A percentile compares a stretch with the other conserved stretches of the same genome.
Conservation (phyloP, 2,797 vertebrate species). For the Ctenopoma kingsleyae region DNA sequence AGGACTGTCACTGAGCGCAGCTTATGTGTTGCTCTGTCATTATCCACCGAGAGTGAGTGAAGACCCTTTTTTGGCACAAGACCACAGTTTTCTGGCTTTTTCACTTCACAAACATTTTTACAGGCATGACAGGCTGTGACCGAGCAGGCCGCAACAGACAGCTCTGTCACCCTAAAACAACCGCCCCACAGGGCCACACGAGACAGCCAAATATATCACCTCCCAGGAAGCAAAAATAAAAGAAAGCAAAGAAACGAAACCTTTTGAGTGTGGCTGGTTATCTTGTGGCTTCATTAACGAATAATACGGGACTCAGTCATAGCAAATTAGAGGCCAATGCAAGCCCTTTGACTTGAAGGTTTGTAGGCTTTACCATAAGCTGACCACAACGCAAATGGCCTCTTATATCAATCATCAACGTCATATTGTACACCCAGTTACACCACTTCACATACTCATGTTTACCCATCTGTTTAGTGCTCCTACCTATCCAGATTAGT, state of each 20-base stretch:
- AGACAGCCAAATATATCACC: slow-evolving; percentile 82
- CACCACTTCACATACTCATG: slow-evolving; percentile 16
- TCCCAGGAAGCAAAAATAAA: slow-evolving; percentile 59
- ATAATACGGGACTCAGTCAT: slow-evolving; percentile 67
- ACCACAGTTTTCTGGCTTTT: slow-evolving; percentile 76
- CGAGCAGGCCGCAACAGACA: slow-evolving; percentile 76
- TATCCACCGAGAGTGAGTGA: slow-evolving; percentile 60
- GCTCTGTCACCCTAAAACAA: slow-evolving; percentile 79
- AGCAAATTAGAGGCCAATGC: slow-evolving; percentile 80
- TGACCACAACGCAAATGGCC: slow-evolving; percentile 47
- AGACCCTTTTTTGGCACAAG: slow-evolving; percentile 77
- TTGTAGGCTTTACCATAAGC: slow-evolving; percentile 63
- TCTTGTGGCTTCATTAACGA: slow-evolving; percentile 82
- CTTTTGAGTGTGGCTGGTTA: slow-evolving; percentile 55
- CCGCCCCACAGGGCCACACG: slow-evolving; percentile 75
- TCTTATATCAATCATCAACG: slow-evolving; percentile 52
- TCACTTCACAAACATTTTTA: slow-evolving; percentile 87
- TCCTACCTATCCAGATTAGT: slow-evolving; percentile 37
- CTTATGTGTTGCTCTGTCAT: slow-evolving; percentile 75
- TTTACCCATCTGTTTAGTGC: slow-evolving; percentile 19
- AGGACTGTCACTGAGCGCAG: slow-evolving; percentile 53
- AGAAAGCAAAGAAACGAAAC: slow-evolving; percentile 22
- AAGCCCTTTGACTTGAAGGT: slow-evolving; percentile 64
- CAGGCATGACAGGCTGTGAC: slow-evolving; percentile 78
- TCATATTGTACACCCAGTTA: slow-evolving; percentile 23